These are phyloP conservation scores for Cinclus mexicanus DNA, from an alignment of 2,113 vertebrate genomes.

Conservation along the genomic window DNA sequence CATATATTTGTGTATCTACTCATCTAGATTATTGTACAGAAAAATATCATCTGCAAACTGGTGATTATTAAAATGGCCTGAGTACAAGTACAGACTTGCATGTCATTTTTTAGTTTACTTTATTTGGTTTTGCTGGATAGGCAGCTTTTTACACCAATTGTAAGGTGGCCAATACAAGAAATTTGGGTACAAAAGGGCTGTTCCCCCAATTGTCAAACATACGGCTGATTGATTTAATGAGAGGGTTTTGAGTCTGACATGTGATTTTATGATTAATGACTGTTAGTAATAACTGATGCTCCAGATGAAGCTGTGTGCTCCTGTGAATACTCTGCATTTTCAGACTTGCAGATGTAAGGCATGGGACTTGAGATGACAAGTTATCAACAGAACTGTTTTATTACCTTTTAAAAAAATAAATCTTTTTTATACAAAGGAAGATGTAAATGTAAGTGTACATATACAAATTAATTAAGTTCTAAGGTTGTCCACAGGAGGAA, in stretches of 20 bases:
- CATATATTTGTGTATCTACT: background rate
- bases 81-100: background rate
- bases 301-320: background rate
- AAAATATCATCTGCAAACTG: background rate
- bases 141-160: background rate
- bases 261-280: background rate
- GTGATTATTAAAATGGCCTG: background rate
- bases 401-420: background rate
- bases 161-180: background rate
- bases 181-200: background rate
- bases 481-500: background rate
- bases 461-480: background rate
- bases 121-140: background rate
- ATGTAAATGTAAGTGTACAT: background rate
- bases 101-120: background rate
- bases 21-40: background rate
- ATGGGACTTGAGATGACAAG: background rate
- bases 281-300: background rate
- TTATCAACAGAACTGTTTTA: background rate
- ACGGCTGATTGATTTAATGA: background rate
- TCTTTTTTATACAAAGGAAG: background rate
- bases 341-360: background rate
- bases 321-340: background rate
- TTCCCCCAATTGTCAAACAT: background rate
- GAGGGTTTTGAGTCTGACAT: background rate